phyloP scores from a whole-genome alignment of 2,797 vertebrate species.

The Macropodus opercularis region DNA sequence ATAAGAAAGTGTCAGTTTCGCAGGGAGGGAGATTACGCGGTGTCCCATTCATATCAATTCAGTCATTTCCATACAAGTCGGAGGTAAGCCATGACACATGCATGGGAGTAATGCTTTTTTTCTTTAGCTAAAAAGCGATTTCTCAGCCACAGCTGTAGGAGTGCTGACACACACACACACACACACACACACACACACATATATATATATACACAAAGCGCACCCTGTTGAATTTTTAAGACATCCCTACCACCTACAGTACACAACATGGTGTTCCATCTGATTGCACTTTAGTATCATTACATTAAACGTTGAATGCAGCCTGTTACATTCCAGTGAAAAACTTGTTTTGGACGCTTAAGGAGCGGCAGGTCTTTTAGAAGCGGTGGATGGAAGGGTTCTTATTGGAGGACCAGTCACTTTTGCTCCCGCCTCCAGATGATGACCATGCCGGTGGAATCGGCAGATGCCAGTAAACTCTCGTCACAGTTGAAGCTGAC shows the following conservation, averaged over 20 bases:
- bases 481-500: constrained; percentile 97
- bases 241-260: constrained; percentile 58
- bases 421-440: constrained; percentile 95
- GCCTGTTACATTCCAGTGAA: constrained; percentile 63
- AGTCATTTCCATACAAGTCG: constrained; percentile 45
- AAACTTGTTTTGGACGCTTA: constrained; percentile 56
- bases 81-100: constrained; percentile 69
- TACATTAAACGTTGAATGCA: constrained; percentile 56
- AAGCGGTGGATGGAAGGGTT: constrained; percentile 48
- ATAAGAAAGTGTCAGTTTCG: constrained; percentile 50
- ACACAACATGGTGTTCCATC: constrained; percentile 48
- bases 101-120: constrained; percentile 58
- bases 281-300: constrained; percentile 69
- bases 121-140: constrained; percentile 39
- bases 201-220: constrained; percentile 1
- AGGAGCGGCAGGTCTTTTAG: constrained; percentile 25
- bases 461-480: constrained; percentile 92
- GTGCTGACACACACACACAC: constrained; percentile 25
- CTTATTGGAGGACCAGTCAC: constrained; percentile 65
- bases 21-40: constrained; percentile 43
- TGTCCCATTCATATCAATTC: constrained; percentile 45
- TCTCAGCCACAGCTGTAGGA: constrained; percentile 50
- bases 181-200: not conserved
- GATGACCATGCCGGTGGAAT: constrained; percentile 94
- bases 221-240: constrained; percentile 34